phyloP scores from a whole-genome alignment of 2,888 invertebrate species.

The Flexamia atlantica region DNA sequence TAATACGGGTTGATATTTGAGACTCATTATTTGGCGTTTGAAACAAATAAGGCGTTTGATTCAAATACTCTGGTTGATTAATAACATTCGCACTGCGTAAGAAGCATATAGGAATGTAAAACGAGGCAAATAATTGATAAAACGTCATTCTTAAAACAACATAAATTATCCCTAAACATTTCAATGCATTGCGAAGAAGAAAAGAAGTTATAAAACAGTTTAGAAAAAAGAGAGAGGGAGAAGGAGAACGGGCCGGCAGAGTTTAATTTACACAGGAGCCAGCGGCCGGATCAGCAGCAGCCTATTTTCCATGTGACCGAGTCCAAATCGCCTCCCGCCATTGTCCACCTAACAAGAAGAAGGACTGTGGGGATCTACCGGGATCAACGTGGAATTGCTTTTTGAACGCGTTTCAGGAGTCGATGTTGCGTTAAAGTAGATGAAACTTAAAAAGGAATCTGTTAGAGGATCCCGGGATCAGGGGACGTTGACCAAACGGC shows the following conservation, averaged over 20 bases:
- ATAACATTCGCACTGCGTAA: no score
- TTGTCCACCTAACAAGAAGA: conserved; percentile 63
- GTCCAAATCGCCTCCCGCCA: conserved; percentile 60
- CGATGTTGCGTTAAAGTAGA: conserved; percentile 63
- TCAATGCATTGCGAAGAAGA: neutral
- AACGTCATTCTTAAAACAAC: no score
- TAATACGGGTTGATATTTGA: no score
- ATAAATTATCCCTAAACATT: neutral
- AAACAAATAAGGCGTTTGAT: no score
- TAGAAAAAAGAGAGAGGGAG: no score
- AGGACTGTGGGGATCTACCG: conserved; percentile 59
- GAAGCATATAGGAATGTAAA: no score
- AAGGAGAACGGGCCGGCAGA: neutral
- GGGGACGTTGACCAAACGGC: conserved; percentile 17
- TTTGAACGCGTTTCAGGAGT: conserved; percentile 62
- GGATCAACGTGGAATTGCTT: conserved; percentile 61
- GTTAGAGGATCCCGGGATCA: conserved; percentile 44
- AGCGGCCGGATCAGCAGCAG: conserved; percentile 52
- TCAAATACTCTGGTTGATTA: no score
- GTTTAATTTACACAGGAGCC: conserved; percentile 61
- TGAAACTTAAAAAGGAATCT: conserved; percentile 59
- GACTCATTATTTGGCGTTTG: no score
- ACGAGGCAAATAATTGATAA: no score
- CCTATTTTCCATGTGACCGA: conserved; percentile 63
- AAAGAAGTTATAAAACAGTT: no score